Evolutionary conservation across 2,888 invertebrate genomes (phyloP), one percentile per base, ranked within the genome.

Genomic region (Limnephilus auricula): DNA sequence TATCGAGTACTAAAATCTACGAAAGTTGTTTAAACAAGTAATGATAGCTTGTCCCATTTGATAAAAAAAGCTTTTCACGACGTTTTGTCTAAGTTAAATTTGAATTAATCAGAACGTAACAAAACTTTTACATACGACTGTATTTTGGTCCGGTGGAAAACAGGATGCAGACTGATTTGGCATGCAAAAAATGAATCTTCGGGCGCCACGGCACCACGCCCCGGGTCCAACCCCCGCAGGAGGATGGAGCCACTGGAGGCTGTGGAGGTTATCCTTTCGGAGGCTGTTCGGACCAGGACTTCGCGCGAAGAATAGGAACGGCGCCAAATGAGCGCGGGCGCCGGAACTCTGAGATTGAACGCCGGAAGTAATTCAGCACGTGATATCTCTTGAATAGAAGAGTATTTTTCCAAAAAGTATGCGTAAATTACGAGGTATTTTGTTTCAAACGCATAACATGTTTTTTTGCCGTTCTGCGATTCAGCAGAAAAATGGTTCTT

Each of bases 191-290:
- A 93, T 90, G 86, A 90, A 84, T 84, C 88, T 37, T 45, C n/a
- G 82, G 93, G 93, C 93, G 93, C 93, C 92, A 90, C 50, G 12
- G 84, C 32, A 84, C 91, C 93, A 92, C 93, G 92, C 93, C 93
- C 25, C 18, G 89, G 79, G 34, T 78, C 34, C 50, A 83, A 30
- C 89, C 82, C 78, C 34, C 83, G 84, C 18, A 90, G n/a, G 25
- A 37, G 80, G 18, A 30, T 12, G 79, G 37, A 88, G 45, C 32
- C n/a, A n/a, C n/a, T 9, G 25, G 10, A 65, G n/a, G 37, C 88
- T 88, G 32, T 40, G 65, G 25, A 50, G 50, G 25, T 65, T 25
- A 0, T 25, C 32, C 15, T 15, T 30, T 15, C 15, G 65, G 87
- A 65, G 65, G 87, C 87, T 32, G 87, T 65, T 32, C 25, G 65